These are phyloP conservation scores for Nysson spinosus DNA, from an alignment of 2,888 invertebrate genomes.

Conservation along the genomic window DNA sequence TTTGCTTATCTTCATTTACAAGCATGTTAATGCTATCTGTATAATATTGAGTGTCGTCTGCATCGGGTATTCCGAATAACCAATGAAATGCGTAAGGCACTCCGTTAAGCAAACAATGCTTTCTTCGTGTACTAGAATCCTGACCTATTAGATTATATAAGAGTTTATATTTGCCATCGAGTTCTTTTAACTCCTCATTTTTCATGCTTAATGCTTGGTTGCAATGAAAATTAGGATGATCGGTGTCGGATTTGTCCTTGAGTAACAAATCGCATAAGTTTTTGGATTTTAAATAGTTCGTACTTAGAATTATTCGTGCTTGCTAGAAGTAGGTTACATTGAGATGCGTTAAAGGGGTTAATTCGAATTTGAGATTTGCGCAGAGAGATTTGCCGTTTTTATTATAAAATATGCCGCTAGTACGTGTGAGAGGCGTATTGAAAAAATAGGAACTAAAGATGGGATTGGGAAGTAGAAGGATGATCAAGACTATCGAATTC, in stretches of 20 bases:
- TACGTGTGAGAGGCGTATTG: neutral
- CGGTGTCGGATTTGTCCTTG: neutral
- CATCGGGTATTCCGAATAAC: constrained; percentile 12
- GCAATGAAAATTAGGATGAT: neutral
- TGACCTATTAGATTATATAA: neutral
- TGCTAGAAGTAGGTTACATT: constrained; percentile 5
- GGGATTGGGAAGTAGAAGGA: constrained; percentile 1
- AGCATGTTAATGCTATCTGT: constrained; percentile 6
- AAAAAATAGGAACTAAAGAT: neutral
- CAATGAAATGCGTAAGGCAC: constrained; percentile 1
- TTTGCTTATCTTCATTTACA: constrained; percentile 5
- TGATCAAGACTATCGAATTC: neutral
- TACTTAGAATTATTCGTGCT: neutral
- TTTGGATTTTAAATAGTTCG: neutral
- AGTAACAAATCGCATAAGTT: neutral
- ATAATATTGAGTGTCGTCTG: constrained; percentile 9
- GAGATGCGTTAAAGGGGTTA: neutral
- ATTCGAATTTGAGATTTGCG: constrained; percentile 1
- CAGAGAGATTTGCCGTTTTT: neutral
- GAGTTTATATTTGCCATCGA: neutral
- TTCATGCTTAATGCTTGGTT: neutral
- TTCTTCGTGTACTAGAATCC: neutral
- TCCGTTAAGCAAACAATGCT: constrained; percentile 6
- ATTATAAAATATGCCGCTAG: constrained; percentile 7
- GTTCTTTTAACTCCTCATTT: neutral